Conservation (phyloP, 2,113 vertebrate genomes). For the Silurus glanis region DNA sequence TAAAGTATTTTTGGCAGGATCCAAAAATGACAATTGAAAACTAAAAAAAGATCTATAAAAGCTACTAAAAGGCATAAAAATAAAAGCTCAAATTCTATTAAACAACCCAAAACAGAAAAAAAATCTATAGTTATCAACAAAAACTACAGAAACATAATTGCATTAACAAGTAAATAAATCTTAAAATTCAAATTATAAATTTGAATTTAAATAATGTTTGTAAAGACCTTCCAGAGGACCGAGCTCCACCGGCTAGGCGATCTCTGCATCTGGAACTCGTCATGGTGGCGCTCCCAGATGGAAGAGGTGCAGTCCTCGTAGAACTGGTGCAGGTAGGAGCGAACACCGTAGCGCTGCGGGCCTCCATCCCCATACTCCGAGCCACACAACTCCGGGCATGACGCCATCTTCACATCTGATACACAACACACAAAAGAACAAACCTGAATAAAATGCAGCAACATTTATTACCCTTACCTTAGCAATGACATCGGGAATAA, state of each 20-base stretch:
- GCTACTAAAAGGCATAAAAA: background rate
- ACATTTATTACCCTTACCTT: background rate
- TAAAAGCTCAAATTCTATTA: background rate
- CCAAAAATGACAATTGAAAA: too few species aligned
- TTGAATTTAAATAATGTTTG: too few species aligned
- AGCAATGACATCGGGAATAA: background rate
- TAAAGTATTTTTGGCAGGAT: too few species aligned
- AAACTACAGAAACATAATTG: background rate
- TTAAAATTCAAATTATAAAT: too few species aligned
- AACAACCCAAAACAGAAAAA: background rate
- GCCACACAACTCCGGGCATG: constrained; percentile 85
- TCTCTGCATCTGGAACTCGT: constrained; percentile 99
- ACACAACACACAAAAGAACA: constrained; percentile 18
- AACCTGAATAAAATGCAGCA: background rate
- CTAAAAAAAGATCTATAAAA: background rate
- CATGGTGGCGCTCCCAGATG: constrained; percentile 95
- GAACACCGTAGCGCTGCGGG: constrained; percentile 90
- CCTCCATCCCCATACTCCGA: constrained; percentile 74
- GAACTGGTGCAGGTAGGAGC: constrained; percentile 98
- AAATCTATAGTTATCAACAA: background rate
- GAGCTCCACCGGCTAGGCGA: constrained; percentile 95
- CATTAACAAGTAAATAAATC: background rate
- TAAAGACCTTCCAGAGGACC: constrained; percentile 92
- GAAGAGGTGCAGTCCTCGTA: constrained; percentile 98
- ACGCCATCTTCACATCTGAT: constrained; percentile 88